Evolutionary conservation across 1,140 invertebrate species (phyloP).

Genomic region (Drosophila nannoptera): DNA sequence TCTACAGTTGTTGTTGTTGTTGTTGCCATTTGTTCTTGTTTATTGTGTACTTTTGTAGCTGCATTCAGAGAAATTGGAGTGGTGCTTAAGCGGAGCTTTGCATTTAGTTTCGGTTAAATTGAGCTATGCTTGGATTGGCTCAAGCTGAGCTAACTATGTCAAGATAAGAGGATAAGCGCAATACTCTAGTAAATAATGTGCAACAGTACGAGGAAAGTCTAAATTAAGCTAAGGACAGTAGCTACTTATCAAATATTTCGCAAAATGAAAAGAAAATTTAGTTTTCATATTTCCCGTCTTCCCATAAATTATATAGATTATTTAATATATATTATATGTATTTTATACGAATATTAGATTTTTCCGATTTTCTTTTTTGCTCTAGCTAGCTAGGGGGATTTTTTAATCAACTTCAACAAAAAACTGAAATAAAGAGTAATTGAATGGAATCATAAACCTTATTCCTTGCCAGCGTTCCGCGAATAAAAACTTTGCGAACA

Average conservation of each 20-base stretch:
- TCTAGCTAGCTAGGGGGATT: too few species aligned
- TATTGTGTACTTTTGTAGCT: conserved; percentile 3
- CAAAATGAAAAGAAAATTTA: too few species aligned
- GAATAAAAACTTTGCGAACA: background rate
- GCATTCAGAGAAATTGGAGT: conserved; percentile 32
- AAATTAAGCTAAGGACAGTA: background rate
- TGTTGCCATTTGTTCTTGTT: conserved; percentile 13
- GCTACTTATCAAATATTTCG: background rate
- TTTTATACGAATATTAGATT: too few species aligned
- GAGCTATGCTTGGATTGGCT: conserved; percentile 17
- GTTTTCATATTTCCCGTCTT: background rate
- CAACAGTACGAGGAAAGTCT: conserved; percentile 21
- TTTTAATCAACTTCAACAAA: too few species aligned
- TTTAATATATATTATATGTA: too few species aligned
- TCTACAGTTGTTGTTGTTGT: conserved; percentile 17
- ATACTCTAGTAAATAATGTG: conserved; percentile 16
- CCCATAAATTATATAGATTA: too few species aligned
- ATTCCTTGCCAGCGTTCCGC: background rate
- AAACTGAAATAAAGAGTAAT: too few species aligned
- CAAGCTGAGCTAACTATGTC: conserved; percentile 30
- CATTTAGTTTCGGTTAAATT: conserved; percentile 38
- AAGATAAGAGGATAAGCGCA: conserved; percentile 24
- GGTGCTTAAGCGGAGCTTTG: conserved; percentile 50
- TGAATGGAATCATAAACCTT: too few species aligned
- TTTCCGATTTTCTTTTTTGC: too few species aligned